Evolutionary conservation across 2,797 vertebrate species (phyloP).

Genomic region (Chanos chanos): DNA sequence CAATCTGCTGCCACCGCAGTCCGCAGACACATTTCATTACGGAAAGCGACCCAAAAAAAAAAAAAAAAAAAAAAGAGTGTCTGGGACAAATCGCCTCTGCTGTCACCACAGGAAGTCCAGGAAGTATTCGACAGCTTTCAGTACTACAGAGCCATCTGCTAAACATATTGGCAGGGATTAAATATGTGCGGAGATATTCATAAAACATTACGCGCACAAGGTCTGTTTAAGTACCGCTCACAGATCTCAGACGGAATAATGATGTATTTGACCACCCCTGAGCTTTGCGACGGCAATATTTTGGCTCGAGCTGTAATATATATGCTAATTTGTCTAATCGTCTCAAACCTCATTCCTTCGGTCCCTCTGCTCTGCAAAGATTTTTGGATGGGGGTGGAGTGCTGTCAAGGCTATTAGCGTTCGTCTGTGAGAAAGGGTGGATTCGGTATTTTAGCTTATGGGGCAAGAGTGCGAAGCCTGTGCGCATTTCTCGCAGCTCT

Average conservation of each 20-base stretch:
- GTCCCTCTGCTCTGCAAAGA: not conserved
- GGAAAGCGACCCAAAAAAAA: not conserved
- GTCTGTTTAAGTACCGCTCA: slow-evolving; percentile 1
- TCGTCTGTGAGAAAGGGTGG: too few species aligned
- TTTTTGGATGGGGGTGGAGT: too few species aligned
- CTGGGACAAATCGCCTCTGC: slow-evolving; percentile 21
- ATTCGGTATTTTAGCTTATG: too few species aligned
- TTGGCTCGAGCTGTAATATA: slow-evolving; percentile 38
- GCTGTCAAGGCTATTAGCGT: too few species aligned
- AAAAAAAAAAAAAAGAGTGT: slow-evolving; percentile 1
- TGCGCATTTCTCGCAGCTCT: too few species aligned
- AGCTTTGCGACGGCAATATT: slow-evolving; percentile 14
- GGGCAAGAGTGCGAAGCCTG: too few species aligned
- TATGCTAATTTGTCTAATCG: slow-evolving; percentile 39
- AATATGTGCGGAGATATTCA: slow-evolving; percentile 14
- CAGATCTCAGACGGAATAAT: slow-evolving; percentile 11
- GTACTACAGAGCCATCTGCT: slow-evolving; percentile 11
- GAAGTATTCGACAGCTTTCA: slow-evolving; percentile 8
- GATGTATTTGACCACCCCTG: slow-evolving; percentile 8
- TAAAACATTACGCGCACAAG: slow-evolving; percentile 1
- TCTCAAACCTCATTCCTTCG: slow-evolving; percentile 22
- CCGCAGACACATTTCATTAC: slow-evolving; percentile 29
- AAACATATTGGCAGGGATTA: not conserved
- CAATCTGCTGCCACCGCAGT: slow-evolving; percentile 32
- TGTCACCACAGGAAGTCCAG: slow-evolving; percentile 17